Evolutionary conservation across 2,888 invertebrate genomes (phyloP).

Genomic region (Drosophila macrospina): DNA sequence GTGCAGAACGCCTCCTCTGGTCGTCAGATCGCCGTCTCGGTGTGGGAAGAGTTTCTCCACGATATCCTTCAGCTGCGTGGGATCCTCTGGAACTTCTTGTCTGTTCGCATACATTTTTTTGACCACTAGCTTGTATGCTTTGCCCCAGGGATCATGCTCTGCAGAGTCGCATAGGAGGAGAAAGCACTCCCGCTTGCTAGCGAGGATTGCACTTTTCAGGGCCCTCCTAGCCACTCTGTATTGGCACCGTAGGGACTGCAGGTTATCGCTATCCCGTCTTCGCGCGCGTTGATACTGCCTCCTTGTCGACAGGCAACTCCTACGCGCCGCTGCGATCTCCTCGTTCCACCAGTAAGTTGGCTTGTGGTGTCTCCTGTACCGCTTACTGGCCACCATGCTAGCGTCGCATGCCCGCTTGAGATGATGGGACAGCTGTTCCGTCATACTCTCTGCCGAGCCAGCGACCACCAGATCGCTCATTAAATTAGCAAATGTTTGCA

Average conservation of each 20-base stretch:
- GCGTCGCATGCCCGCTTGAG: neutral
- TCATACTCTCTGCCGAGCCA: neutral
- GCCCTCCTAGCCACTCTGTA: neutral
- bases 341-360: constrained; percentile 1
- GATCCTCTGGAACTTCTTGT: neutral
- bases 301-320: neutral
- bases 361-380: neutral
- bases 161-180: neutral
- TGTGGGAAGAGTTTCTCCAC: neutral
- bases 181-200: neutral
- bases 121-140: neutral
- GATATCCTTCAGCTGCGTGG: neutral
- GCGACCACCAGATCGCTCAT: neutral
- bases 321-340: neutral
- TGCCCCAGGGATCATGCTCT: neutral
- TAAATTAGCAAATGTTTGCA: neutral
- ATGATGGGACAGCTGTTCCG: neutral
- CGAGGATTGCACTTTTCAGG: neutral
- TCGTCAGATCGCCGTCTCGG: neutral
- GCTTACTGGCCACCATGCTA: neutral
- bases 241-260: too few relatives aligned
- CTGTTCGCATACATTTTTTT: neutral
- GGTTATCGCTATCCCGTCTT: neutral
- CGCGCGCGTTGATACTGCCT: too few relatives aligned
- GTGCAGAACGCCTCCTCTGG: neutral